A percentile compares a stretch with the other conserved stretches of the same genome.
phyloP scores from a whole-genome alignment of 2,888 invertebrate species.

The Barypeithes pellucidus region DNA sequence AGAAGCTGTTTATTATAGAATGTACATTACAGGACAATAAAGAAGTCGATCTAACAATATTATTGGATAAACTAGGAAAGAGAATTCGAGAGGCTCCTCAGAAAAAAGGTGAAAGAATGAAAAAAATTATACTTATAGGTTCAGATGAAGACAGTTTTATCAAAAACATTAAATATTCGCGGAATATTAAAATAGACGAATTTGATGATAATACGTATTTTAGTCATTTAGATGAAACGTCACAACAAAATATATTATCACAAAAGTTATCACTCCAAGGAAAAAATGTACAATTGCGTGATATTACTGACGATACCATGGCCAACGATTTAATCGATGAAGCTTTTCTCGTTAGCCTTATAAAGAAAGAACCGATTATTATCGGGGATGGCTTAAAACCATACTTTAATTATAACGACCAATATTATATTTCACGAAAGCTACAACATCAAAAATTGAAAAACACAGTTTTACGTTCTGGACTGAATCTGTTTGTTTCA shows the following conservation, averaged over 20 bases:
- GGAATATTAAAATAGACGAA: neutral
- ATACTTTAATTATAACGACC: neutral
- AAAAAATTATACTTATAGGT: slow-evolving; percentile 20
- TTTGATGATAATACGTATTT: slow-evolving; percentile 9
- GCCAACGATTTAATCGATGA: neutral
- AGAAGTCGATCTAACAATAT: neutral
- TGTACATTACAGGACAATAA: neutral
- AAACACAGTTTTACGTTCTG: neutral
- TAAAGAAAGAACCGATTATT: neutral
- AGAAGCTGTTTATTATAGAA: slow-evolving; percentile 16
- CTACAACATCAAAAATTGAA: slow-evolving; percentile 11
- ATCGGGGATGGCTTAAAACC: neutral
- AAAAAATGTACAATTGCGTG: neutral
- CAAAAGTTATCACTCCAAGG: slow-evolving; percentile 20
- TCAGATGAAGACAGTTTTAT: neutral
- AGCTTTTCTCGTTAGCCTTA: neutral
- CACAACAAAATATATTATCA: slow-evolving; percentile 25
- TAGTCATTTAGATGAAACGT: neutral
- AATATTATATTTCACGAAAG: slow-evolving; percentile 13
- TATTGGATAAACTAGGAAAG: neutral
- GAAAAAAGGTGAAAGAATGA: slow-evolving; percentile 32
- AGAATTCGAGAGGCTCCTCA: neutral
- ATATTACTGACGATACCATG: neutral
- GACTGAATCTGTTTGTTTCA: neutral
- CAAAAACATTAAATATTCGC: neutral